Evolutionary conservation across 2,888 invertebrate genomes (phyloP), one percentile per base, ranked within the genome.

Genomic region (Furcula furcula): DNA sequence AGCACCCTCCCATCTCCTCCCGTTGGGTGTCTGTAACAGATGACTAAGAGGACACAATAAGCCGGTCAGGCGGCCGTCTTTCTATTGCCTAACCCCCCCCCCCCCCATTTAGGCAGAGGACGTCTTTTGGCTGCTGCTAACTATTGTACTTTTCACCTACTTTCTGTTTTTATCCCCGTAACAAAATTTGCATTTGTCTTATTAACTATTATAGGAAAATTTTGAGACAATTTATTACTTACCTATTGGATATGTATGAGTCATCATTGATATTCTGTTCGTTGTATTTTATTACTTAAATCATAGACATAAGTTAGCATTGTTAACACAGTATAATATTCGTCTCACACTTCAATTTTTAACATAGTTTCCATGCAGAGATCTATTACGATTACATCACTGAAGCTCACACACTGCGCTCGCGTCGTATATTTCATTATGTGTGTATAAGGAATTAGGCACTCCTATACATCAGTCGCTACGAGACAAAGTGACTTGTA

Each of bases 361-460:
- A 34, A 33, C 33, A 28, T 25, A 29, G 19, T 16, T 29, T 29
- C 29, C 25, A 20, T 26, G n/a, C 30, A 21, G 14, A 18, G 9
- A 19, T 30, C 31, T 27, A 34, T 12, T 20, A 25, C 15, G 15
- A 34, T 21, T 23, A 29, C 16, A 29, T 13, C 19, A 15, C 19
- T 25, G 23, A 21, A 31, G 19, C 13, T 20, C n/a, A n/a, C n/a
- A n/a, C n/a, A n/a, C n/a, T n/a, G 15, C 23, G 20, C 3, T 12
- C 12, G 7, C 6, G 25, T 12, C 16, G 20, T 26, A 27, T 13
- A 27, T 26, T 32, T 20, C 26, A 19, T 27, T 27, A 7, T 13
- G 23, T 11, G 3, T 23, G 13, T 12, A 5, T 21, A 20, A 10
- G 13, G 20, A 26, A 18, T 29, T 18, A 34, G 11, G 15, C 15